Evolutionary conservation across 1,140 invertebrate genomes (phyloP).

Genomic region (Penaeus vannamei): DNA sequence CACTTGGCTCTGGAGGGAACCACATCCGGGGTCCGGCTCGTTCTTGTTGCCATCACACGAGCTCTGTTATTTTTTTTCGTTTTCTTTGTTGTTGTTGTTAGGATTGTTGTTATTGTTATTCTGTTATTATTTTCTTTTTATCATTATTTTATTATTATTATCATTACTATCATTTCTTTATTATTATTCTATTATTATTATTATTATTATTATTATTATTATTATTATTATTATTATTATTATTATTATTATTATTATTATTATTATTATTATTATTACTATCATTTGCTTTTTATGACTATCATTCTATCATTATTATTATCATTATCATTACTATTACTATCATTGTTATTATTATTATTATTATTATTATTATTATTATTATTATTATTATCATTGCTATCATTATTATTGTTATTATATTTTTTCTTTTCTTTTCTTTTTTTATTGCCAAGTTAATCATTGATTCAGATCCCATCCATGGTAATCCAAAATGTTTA

Average conservation of each 20-base stretch:
- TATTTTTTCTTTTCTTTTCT: too few species aligned
- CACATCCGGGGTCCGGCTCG: too few species aligned
- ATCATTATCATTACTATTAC: neutral
- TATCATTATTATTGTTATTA: conserved; percentile 14
- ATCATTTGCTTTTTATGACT: too few species aligned
- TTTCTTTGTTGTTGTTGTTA: too few species aligned
- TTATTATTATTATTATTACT: neutral
- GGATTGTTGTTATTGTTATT: neutral
- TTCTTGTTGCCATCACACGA: too few species aligned
- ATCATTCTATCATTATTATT: neutral
- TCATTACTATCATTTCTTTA: neutral
- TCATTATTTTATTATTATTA: neutral
- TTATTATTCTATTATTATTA: conserved; percentile 1
- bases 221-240: neutral
- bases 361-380: conserved; percentile 1
- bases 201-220: neutral
- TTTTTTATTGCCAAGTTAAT: too few species aligned
- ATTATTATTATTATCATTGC: neutral
- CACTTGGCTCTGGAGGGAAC: too few species aligned
- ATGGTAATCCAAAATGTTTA: too few species aligned
- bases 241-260: too few species aligned
- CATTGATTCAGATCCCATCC: too few species aligned
- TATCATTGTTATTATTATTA: neutral
- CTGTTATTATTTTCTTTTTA: too few species aligned
- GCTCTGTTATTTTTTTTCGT: too few species aligned